phyloP scores from a whole-genome alignment of 2,113 vertebrate species.

The Leucosticte australis region DNA sequence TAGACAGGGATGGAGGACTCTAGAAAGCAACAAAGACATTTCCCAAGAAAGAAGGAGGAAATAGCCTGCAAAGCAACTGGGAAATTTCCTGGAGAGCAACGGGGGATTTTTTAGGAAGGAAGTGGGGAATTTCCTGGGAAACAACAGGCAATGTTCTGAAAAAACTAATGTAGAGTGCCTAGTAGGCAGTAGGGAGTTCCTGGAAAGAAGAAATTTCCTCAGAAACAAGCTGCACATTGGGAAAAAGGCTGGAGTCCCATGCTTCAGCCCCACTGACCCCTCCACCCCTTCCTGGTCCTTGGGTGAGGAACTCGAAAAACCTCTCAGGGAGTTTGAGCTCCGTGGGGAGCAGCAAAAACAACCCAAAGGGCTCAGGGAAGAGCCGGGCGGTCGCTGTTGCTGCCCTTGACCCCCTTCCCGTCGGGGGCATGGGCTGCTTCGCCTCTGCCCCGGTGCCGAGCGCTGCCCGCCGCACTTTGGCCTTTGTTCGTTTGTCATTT shows the following conservation, averaged over 20 bases:
- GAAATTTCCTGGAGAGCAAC: not conserved
- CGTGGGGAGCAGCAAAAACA: too few species aligned
- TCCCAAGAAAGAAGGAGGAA: not conserved
- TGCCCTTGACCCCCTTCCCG: fast-evolving
- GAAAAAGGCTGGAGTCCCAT: too few species aligned
- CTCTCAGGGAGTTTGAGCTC: fast-evolving
- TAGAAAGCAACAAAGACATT: not conserved
- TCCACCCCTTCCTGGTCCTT: not conserved
- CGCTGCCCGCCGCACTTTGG: not conserved
- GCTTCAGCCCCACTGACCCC: fast-evolving
- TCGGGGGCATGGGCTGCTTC: fast-evolving
- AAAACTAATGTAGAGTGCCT: not conserved
- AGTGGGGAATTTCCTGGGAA: not conserved
- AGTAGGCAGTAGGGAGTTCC: not conserved
- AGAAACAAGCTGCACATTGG: fast-evolving
- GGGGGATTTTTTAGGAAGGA: not conserved
- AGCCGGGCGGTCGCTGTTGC: fast-evolving
- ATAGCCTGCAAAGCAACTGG: not conserved
- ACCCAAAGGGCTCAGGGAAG: not conserved
- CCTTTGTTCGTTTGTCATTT: not conserved
- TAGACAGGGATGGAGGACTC: not conserved
- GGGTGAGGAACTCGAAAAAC: too few species aligned
- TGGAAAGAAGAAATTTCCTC: not conserved
- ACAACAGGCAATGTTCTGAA: not conserved
- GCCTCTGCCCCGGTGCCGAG: too few species aligned